These are phyloP conservation scores for Melanostigma gelatinosum DNA, from an alignment of 2,113 vertebrate genomes.

Conservation along the genomic window DNA sequence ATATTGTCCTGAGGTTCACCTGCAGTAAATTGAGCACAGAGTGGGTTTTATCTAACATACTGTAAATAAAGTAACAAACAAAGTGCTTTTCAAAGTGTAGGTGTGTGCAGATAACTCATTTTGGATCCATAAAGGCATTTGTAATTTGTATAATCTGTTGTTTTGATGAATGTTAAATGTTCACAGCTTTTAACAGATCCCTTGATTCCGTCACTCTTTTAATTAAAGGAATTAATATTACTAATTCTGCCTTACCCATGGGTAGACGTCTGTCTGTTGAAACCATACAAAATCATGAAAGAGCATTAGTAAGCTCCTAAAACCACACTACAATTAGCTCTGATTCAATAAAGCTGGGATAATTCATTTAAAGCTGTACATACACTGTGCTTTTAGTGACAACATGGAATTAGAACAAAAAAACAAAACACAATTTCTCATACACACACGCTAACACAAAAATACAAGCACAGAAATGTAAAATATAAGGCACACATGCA, in stretches of 20 bases:
- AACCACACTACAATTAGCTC: conserved; percentile 58
- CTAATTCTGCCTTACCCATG: conserved; percentile 34
- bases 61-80: neutral
- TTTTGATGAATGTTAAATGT: neutral
- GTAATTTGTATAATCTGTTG: neutral
- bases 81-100: neutral
- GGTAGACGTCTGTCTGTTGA: conserved; percentile 7
- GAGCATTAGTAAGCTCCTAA: conserved; percentile 57
- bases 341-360: conserved; percentile 57
- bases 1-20: neutral
- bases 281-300: conserved; percentile 55
- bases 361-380: conserved; percentile 58
- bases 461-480: conserved; percentile 12
- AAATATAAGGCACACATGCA: neutral
- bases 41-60: neutral
- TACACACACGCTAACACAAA: neutral
- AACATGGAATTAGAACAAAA: conserved; percentile 36
- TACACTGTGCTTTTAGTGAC: conserved; percentile 24
- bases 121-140: neutral
- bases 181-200: neutral
- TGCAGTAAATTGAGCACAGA: neutral
- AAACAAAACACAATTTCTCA: neutral
- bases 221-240: conserved; percentile 43
- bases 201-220: neutral
- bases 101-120: neutral